phyloP scores from a whole-genome alignment of 2,797 vertebrate species.

The Sebastes diploproa region DNA sequence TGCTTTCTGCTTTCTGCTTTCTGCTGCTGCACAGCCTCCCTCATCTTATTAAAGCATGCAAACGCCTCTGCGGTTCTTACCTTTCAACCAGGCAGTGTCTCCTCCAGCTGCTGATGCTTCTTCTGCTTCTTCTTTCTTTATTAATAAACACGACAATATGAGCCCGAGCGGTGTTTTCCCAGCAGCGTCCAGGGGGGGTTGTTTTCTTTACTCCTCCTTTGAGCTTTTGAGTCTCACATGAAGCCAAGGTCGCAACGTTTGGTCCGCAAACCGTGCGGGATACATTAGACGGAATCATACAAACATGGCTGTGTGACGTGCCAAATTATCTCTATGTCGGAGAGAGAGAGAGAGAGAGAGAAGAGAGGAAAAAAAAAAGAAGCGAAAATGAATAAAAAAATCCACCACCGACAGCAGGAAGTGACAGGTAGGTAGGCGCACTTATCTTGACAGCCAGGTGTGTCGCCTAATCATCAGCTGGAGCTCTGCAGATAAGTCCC shows the following conservation, averaged over 20 bases:
- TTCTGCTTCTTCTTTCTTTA: background rate
- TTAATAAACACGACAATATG: background rate
- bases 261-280: conserved; percentile 43
- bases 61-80: conserved; percentile 14
- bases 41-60: background rate
- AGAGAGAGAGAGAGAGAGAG: no score
- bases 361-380: background rate
- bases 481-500: conserved; percentile 19
- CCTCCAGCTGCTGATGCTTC: conserved; percentile 1
- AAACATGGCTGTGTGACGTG: conserved; percentile 60
- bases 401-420: conserved; percentile 68
- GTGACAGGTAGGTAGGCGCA: conserved; percentile 74
- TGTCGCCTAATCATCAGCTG: conserved; percentile 56
- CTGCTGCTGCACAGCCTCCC: background rate
- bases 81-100: conserved; percentile 28
- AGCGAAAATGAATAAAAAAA: conserved; percentile 53
- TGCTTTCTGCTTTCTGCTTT: background rate
- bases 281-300: conserved; percentile 58
- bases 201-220: conserved; percentile 37
- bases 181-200: conserved; percentile 18
- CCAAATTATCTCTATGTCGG: background rate
- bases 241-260: conserved; percentile 59
- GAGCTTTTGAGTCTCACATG: conserved; percentile 43
- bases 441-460: conserved; percentile 65
- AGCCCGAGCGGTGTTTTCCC: conserved; percentile 29